These are phyloP conservation scores for Smittia sp. DNA, from an alignment of 2,888 invertebrate genomes.

Conservation along the genomic window DNA sequence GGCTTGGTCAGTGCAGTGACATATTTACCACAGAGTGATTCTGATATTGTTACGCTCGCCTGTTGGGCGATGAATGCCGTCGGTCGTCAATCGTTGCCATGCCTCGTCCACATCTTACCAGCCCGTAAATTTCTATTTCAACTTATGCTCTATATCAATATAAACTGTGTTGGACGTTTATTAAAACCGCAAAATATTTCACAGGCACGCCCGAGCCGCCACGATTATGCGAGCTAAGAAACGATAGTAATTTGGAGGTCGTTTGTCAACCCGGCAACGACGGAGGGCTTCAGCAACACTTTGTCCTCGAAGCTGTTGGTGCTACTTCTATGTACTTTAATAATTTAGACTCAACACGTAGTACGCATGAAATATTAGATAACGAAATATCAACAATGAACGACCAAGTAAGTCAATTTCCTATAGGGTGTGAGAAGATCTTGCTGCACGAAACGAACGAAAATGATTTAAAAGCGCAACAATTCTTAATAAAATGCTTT, in stretches of 20 bases:
- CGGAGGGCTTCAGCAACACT: slow-evolving; percentile 78
- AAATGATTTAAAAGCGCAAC: too few species aligned
- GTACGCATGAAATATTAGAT: slow-evolving; percentile 51
- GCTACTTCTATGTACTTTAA: slow-evolving; percentile 55
- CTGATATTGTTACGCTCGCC: slow-evolving; percentile 76
- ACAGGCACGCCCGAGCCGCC: slow-evolving; percentile 77
- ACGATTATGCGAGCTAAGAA: slow-evolving; percentile 67
- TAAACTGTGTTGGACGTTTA: slow-evolving; percentile 21
- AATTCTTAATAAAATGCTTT: too few species aligned
- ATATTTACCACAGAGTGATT: slow-evolving; percentile 58
- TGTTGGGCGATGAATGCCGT: slow-evolving; percentile 86
- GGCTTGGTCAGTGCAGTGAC: slow-evolving; percentile 61
- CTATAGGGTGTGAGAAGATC: neutral
- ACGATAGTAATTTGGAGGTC: slow-evolving; percentile 65
- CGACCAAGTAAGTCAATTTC: slow-evolving; percentile 58
- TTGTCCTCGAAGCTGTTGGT: slow-evolving; percentile 73
- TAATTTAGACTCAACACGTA: slow-evolving; percentile 53
- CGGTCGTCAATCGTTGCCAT: slow-evolving; percentile 77
- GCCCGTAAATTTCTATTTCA: slow-evolving; percentile 65
- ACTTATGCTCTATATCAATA: neutral
- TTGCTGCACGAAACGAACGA: neutral
- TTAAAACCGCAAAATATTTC: slow-evolving; percentile 14
- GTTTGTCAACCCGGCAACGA: slow-evolving; percentile 76
- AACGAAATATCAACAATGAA: slow-evolving; percentile 65
- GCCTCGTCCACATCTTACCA: slow-evolving; percentile 75